phyloP scores from a whole-genome alignment of 2,797 vertebrate species.

The Pseudotriccus pelzelni region DNA sequence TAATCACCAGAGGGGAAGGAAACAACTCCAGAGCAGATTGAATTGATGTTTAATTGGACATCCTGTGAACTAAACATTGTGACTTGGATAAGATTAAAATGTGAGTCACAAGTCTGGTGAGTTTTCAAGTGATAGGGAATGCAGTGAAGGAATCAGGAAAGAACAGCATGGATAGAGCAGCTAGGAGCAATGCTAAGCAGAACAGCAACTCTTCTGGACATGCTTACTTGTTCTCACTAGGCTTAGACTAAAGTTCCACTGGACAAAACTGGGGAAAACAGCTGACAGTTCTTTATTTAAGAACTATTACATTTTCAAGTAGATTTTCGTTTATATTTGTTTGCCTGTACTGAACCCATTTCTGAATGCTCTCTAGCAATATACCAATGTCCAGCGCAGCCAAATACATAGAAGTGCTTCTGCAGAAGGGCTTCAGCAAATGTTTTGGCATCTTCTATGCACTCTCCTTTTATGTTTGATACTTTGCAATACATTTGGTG shows the following conservation, averaged over 20 bases:
- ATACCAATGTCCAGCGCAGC: neutral
- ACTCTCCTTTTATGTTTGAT: neutral
- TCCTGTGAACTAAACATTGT: slow-evolving; percentile 73
- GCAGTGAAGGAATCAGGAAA: neutral
- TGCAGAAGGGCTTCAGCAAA: neutral
- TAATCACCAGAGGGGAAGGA: slow-evolving; percentile 65
- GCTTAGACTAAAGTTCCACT: neutral
- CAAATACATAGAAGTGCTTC: neutral
- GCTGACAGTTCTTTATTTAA: neutral
- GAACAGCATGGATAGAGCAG: neutral
- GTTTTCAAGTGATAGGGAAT: slow-evolving; percentile 33
- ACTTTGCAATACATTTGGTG: neutral
- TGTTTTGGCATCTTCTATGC: neutral
- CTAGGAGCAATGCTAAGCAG: neutral
- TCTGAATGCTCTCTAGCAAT: neutral
- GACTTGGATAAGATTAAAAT: slow-evolving; percentile 60
- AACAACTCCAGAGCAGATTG: slow-evolving; percentile 62
- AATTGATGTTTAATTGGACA: slow-evolving; percentile 68
- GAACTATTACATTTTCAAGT: neutral
- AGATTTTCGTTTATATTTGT: neutral
- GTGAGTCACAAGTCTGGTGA: slow-evolving; percentile 67
- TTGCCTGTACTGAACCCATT: neutral
- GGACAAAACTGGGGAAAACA: neutral
- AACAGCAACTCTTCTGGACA: neutral
- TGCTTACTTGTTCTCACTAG: neutral